Percentiles rank a stretch among this genome's conserved stretches.
Evolutionary conservation across 2,113 vertebrate species (phyloP).

Genomic region (Misgurnus mizolepis): DNA sequence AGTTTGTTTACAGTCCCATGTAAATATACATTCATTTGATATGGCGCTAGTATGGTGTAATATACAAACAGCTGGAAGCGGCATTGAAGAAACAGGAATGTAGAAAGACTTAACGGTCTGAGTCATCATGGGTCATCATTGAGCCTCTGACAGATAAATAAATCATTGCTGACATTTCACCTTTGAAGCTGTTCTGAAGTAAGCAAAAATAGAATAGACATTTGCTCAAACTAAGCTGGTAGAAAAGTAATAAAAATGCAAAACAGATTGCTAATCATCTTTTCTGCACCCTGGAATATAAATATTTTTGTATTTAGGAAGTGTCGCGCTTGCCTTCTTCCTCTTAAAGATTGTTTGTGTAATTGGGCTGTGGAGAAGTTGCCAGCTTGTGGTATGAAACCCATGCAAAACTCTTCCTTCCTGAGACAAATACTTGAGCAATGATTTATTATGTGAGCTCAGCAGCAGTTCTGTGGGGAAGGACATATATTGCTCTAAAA

Average conservation of each 20-base stretch:
- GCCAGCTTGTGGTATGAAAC: constrained; percentile 46
- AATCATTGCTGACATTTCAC: constrained; percentile 44
- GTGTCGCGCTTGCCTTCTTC: constrained; percentile 46
- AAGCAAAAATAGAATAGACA: constrained; percentile 15
- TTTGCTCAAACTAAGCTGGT: constrained; percentile 28
- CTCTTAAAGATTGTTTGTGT: constrained; percentile 46
- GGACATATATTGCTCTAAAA: constrained; percentile 10
- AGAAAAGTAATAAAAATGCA: constrained; percentile 36
- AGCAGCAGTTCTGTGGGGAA: constrained; percentile 31
- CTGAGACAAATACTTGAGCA: constrained; percentile 51
- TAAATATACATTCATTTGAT: neutral
- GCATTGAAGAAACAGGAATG: constrained; percentile 34
- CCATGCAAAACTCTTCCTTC: constrained; percentile 41
- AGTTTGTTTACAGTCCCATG: constrained; percentile 12
- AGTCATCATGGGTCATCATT: constrained; percentile 56
- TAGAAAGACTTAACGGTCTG: constrained; percentile 35
- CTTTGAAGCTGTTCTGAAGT: constrained; percentile 7
- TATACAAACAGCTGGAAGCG: constrained; percentile 30
- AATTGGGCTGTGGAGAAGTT: constrained; percentile 37
- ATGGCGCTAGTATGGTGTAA: neutral
- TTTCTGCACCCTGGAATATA: constrained; percentile 51
- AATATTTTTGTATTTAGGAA: constrained; percentile 56
- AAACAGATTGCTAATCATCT: constrained; percentile 29
- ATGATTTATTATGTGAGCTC: constrained; percentile 48
- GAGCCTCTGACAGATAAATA: constrained; percentile 48